Base-by-base conservation (phyloP, 2,888 invertebrate genomes). In the Drosophila mettleri region DNA sequence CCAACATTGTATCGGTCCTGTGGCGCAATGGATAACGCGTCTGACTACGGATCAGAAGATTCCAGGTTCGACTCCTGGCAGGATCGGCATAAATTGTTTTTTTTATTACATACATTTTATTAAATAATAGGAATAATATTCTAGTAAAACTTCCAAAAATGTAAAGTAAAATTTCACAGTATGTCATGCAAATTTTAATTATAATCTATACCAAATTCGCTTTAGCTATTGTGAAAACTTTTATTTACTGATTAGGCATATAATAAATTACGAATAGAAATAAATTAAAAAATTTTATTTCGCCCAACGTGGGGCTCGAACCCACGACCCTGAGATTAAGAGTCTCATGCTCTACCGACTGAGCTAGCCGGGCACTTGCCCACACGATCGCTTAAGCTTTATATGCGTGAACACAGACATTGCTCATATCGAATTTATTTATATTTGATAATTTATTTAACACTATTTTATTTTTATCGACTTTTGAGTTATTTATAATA, bases 301-400 rank as follows among this genome's bases (percentile, higher is more conserved):
- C 91, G 90, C 90, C 91, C 91, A 91, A 92, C 90, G 91, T 92
- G 91, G 91, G 92, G 91, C 91, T 92, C 91, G 91, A 92, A 92
- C 92, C 92, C 91, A 92, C 91, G 91, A 92, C 92, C 92, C 91
- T 90, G 92, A 91, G 91, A 91, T 92, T 91, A 92, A 91, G 91
- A 91, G 92, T 91, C 91, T 91, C 91, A 91, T 91, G 91, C 91
- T 92, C 91, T 91, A 91, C 92, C 91, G 92, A 92, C 92, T 91
- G 92, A 91, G 92, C 92, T 92, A 92, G 92, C 92, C 91, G 91
- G 92, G 91, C 91, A 79, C 31, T 64, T 80, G 43, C 0, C 0
- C 0, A 0, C 0, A 0, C 0, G 60, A 77, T 66, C 70, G 41
- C 65, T 39, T 45, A 68, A 36, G 7, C 18, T 16, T 9, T 1